These are phyloP conservation scores for Odontesthes bonariensis DNA, from an alignment of 2,113 vertebrate species.

Conservation along the genomic window DNA sequence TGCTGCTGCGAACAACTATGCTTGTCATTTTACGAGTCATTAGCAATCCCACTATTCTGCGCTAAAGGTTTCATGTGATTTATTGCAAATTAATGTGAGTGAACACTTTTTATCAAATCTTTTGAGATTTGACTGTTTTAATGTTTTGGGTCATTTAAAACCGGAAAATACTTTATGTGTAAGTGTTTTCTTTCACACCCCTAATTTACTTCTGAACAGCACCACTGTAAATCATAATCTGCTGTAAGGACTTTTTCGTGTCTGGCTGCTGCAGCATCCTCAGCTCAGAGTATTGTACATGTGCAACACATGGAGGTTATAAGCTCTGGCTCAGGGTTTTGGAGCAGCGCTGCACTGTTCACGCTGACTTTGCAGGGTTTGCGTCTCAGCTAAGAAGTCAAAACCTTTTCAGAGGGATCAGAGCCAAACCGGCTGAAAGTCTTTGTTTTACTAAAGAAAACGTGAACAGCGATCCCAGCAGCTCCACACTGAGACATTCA, in stretches of 20 bases:
- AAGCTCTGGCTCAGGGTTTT: conserved; percentile 14
- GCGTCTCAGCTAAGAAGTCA: conserved; percentile 37
- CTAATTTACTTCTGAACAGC: background rate
- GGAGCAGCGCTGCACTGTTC: background rate
- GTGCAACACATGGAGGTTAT: conserved; percentile 17
- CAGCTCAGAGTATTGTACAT: background rate
- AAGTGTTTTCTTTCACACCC: background rate
- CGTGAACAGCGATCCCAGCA: conserved; percentile 14
- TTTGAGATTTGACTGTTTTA: background rate
- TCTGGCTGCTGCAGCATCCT: background rate
- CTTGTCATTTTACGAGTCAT: too few relatives aligned
- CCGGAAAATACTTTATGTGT: background rate
- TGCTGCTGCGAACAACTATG: background rate
- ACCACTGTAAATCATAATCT: background rate
- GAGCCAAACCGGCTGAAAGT: conserved; percentile 25
- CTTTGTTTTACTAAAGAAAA: conserved; percentile 17
- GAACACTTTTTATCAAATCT: background rate
- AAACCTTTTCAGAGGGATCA: conserved; percentile 21
- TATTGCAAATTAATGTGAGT: background rate
- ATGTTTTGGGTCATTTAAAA: background rate
- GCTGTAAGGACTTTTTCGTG: background rate
- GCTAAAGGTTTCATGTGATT: too few relatives aligned
- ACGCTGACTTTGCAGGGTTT: conserved; percentile 22
- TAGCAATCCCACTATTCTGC: too few relatives aligned
- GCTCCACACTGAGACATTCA: conserved; percentile 3